These are phyloP conservation scores for Catocala nupta DNA, from an alignment of 2,888 invertebrate genomes.

Conservation along the genomic window DNA sequence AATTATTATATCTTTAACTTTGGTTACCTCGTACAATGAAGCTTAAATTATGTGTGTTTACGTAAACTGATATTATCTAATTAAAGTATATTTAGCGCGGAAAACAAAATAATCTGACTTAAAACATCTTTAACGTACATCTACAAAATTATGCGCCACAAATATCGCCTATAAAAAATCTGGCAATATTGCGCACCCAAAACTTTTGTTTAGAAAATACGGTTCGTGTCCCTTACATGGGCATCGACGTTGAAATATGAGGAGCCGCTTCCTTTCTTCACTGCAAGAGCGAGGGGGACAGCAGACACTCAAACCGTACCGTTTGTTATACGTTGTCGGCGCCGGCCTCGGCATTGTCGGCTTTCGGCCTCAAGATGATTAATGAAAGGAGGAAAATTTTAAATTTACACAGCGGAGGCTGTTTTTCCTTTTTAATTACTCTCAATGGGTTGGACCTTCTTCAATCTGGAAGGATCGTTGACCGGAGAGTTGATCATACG, in stretches of 20 bases:
- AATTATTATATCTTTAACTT: background rate
- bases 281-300: conserved; percentile 49
- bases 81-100: no score
- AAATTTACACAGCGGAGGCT: conserved; percentile 59
- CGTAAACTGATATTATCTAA: background rate
- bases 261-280: conserved; percentile 52
- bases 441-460: conserved; percentile 35
- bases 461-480: conserved; percentile 21
- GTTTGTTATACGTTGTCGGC: conserved; percentile 74
- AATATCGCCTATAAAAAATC: conserved; percentile 29
- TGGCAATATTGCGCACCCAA: conserved; percentile 26
- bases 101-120: no score
- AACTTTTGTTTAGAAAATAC: conserved; percentile 72
- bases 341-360: conserved; percentile 64
- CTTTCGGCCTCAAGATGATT: conserved; percentile 72
- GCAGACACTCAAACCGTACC: conserved; percentile 63
- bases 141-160: conserved; percentile 6
- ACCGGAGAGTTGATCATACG: conserved; percentile 21
- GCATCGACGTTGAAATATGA: conserved; percentile 75
- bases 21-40: no score
- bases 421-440: conserved; percentile 53
- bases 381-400: conserved; percentile 70
- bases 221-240: conserved; percentile 66
- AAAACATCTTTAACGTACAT: background rate
- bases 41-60: background rate